Evolutionary conservation across 2,797 vertebrate species (phyloP).

Genomic region (Xyrichtys novacula): DNA sequence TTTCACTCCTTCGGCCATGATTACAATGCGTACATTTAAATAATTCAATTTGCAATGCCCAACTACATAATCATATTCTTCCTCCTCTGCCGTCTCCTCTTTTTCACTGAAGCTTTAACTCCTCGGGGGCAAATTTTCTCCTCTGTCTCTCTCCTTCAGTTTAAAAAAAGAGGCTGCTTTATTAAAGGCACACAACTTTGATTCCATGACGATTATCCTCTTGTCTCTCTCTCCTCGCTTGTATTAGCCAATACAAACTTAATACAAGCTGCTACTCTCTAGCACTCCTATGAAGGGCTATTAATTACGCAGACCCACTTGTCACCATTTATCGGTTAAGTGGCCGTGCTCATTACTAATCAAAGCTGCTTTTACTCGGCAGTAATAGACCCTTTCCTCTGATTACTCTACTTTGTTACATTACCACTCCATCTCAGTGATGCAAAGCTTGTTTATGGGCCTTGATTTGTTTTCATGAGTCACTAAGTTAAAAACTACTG

Average conservation of each 20-base stretch:
- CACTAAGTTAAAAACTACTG: not conserved
- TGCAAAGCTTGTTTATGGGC: not conserved
- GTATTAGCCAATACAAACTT: slow-evolving; percentile 34
- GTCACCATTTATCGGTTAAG: slow-evolving; percentile 46
- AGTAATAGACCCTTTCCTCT: slow-evolving; percentile 4
- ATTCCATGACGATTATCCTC: slow-evolving; percentile 35
- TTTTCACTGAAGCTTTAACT: slow-evolving; percentile 55
- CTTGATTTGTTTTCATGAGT: not conserved
- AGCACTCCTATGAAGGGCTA: slow-evolving; percentile 41
- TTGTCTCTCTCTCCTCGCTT: slow-evolving; percentile 20
- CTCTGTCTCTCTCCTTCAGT: slow-evolving; percentile 44
- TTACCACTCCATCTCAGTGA: not conserved
- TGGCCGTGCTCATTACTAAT: slow-evolving; percentile 39
- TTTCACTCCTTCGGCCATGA: slow-evolving; percentile 59
- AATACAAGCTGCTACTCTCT: slow-evolving; percentile 18
- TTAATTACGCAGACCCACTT: slow-evolving; percentile 60
- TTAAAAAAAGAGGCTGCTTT: slow-evolving; percentile 11
- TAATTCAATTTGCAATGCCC: slow-evolving; percentile 76
- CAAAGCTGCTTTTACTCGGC: slow-evolving; percentile 40
- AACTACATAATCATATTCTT: slow-evolving; percentile 64
- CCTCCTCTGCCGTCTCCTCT: slow-evolving; percentile 43
- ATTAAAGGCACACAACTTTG: slow-evolving; percentile 47
- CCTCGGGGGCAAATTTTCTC: slow-evolving; percentile 51
- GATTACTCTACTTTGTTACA: slow-evolving; percentile 8
- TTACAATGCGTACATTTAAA: slow-evolving; percentile 67